These are phyloP conservation scores for Hippoglossus hippoglossus DNA, from an alignment of 2,797 vertebrate genomes.

Conservation along the genomic window DNA sequence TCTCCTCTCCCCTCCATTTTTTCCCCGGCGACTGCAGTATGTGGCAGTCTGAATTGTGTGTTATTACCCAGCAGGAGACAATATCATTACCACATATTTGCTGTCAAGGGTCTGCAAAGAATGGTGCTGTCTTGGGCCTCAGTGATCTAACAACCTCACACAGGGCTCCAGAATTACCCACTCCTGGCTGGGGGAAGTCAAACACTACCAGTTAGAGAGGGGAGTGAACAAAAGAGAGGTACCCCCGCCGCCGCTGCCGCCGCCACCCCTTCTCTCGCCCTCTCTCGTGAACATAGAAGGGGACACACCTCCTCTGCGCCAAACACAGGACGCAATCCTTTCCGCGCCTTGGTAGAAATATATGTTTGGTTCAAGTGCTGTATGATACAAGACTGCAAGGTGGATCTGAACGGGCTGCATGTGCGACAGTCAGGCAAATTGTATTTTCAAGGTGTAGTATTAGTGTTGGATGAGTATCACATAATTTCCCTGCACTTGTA, in stretches of 20 bases:
- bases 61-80: conserved; percentile 92
- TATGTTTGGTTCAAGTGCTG: conserved; percentile 78
- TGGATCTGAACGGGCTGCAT: conserved; percentile 46
- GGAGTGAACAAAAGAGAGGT: conserved; percentile 84
- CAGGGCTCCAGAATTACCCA: conserved; percentile 88
- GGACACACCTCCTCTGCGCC: conserved; percentile 74
- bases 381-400: conserved; percentile 67
- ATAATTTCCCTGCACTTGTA: conserved; percentile 70
- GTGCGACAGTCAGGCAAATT: conserved; percentile 62
- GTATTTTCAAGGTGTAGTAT: conserved; percentile 52
- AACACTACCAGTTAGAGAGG: conserved; percentile 87
- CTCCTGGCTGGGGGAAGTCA: conserved; percentile 87
- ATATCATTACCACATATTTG: conserved; percentile 92
- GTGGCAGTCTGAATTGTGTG: conserved; percentile 89
- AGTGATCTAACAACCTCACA: conserved; percentile 90
- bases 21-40: conserved; percentile 84
- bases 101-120: conserved; percentile 91
- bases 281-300: conserved; percentile 65
- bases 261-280: conserved; percentile 36
- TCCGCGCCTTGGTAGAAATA: conserved; percentile 68
- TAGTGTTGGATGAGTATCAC: conserved; percentile 58
- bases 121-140: conserved; percentile 87
- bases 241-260: conserved; percentile 36
- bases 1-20: conserved; percentile 79
- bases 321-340: conserved; percentile 72